phyloP scores from a whole-genome alignment of 2,888 invertebrate genomes.

The Drosophila maculinotata region DNA sequence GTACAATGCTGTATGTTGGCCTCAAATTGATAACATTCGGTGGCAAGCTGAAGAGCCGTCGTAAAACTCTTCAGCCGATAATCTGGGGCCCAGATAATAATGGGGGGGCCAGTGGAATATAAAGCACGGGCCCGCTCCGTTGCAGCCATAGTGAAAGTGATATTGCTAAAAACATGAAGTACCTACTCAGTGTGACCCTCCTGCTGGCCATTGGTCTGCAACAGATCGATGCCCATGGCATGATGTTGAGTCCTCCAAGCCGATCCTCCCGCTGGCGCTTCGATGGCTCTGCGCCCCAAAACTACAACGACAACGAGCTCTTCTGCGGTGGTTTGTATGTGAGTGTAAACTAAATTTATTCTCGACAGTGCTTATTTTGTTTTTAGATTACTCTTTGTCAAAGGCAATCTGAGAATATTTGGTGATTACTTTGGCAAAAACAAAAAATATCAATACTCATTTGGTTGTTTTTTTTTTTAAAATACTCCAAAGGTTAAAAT shows the following conservation, averaged over 20 bases:
- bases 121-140: constrained; percentile 19
- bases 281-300: constrained; percentile 85
- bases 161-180: constrained; percentile 59
- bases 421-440: no score
- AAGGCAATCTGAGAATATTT: no score
- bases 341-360: constrained; percentile 45
- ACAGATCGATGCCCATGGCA: constrained; percentile 85
- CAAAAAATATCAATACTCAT: no score
- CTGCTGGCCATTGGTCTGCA: constrained; percentile 60
- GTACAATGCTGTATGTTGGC: constrained; percentile 11
- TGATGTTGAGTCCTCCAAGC: constrained; percentile 86
- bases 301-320: constrained; percentile 86
- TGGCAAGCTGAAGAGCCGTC: constrained; percentile 47
- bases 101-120: constrained; percentile 30
- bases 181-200: constrained; percentile 46
- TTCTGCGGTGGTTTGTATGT: constrained; percentile 86
- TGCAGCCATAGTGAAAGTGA: constrained; percentile 61
- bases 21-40: constrained; percentile 32
- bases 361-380: no score
- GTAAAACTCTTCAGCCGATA: constrained; percentile 62
- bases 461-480: no score
- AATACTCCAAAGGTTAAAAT: no score
- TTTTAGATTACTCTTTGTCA: no score
- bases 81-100: constrained; percentile 44
- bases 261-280: constrained; percentile 87